phyloP scores from a whole-genome alignment of 2,113 vertebrate genomes.

The Nothobranchius kuhntae region DNA sequence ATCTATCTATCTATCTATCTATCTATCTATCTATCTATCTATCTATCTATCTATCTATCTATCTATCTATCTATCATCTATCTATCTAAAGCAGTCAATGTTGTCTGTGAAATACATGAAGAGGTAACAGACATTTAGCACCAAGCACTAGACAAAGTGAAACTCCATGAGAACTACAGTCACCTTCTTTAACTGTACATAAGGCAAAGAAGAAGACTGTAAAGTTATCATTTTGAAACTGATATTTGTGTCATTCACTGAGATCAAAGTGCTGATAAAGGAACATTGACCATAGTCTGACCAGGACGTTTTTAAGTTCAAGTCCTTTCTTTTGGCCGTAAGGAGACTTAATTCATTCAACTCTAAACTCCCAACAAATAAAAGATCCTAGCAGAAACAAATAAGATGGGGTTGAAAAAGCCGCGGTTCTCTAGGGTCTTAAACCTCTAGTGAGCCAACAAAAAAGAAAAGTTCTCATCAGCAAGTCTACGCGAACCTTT shows the following conservation, averaged over 20 bases:
- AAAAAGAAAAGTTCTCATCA: not conserved
- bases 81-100: too few relatives aligned
- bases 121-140: not conserved
- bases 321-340: not conserved
- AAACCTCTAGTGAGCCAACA: not conserved
- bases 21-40: too few relatives aligned
- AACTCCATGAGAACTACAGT: not conserved
- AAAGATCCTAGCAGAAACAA: not conserved
- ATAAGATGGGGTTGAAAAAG: not conserved
- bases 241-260: not conserved
- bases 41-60: too few relatives aligned
- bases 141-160: not conserved
- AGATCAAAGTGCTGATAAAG: not conserved
- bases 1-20: too few relatives aligned
- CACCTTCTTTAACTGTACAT: not conserved
- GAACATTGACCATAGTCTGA: not conserved
- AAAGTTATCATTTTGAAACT: not conserved
- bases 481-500: not conserved
- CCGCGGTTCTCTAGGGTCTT: not conserved
- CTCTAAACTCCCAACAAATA: not conserved
- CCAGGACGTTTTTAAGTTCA: not conserved
- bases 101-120: not conserved
- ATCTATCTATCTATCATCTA: too few relatives aligned
- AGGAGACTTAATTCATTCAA: not conserved
- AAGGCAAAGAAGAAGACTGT: not conserved